A percentile compares a stretch with the other conserved stretches of the same genome.
These are phyloP conservation scores for Drosophila antonietae DNA, from an alignment of 2,888 invertebrate genomes.

Conservation along the genomic window DNA sequence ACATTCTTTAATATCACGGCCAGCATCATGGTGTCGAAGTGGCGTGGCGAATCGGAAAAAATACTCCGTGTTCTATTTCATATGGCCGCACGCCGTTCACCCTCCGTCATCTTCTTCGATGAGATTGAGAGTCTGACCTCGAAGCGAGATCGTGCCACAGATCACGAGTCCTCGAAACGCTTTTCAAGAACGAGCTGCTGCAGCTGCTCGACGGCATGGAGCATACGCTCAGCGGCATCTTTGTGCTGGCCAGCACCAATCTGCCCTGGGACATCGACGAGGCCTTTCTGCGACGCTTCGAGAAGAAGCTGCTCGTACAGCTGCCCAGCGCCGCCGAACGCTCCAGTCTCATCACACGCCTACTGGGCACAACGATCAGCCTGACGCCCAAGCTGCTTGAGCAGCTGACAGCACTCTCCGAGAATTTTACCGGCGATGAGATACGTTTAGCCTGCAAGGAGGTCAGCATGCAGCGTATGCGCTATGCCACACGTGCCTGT, in stretches of 20 bases:
- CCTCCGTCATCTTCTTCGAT: conserved; percentile 96
- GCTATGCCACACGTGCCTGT: conserved; percentile 84
- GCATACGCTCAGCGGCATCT: conserved; percentile 88
- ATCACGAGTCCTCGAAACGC: conserved; percentile 94
- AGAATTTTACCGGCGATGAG: conserved; percentile 95
- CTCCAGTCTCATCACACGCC: conserved; percentile 88
- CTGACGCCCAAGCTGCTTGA: conserved; percentile 72
- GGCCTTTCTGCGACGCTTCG: conserved; percentile 94
- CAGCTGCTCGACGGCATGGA: conserved; percentile 93
- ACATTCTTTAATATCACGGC: conserved; percentile 97
- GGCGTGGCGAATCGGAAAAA: conserved; percentile 98
- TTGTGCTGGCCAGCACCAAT: conserved; percentile 94
- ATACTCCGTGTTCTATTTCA: conserved; percentile 94
- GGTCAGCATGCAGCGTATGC: conserved; percentile 92
- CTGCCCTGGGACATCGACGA: conserved; percentile 96
- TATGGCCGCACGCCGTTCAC: conserved; percentile 92
- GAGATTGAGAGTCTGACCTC: conserved; percentile 95
- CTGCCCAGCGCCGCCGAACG: conserved; percentile 90
- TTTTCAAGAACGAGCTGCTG: conserved; percentile 96
- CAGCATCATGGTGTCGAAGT: conserved; percentile 96
- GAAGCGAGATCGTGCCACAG: conserved; percentile 87
- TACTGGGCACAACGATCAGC: conserved; percentile 83
- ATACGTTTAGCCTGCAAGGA: conserved; percentile 95
- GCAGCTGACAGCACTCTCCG: conserved; percentile 86
- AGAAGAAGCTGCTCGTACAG: conserved; percentile 93